Evolutionary conservation across 2,113 vertebrate species (phyloP).

Genomic region (Odobenus rosmarus): DNA sequence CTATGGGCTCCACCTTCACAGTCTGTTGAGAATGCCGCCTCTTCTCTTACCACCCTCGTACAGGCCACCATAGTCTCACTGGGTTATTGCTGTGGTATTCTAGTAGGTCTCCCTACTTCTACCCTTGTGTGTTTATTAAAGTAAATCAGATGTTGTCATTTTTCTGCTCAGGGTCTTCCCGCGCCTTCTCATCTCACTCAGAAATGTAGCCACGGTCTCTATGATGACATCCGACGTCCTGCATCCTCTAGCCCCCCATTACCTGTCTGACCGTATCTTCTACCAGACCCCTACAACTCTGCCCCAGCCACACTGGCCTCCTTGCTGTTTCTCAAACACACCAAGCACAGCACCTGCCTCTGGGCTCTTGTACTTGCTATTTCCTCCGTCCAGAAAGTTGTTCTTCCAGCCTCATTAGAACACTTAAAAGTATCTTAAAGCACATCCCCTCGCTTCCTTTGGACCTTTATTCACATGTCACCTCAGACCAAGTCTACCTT

Average conservation of each 20-base stretch:
- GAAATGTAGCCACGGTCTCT: not conserved
- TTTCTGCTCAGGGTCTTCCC: not conserved
- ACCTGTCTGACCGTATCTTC: not conserved
- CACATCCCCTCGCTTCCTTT: not conserved
- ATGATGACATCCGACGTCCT: not conserved
- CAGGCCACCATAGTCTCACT: not conserved
- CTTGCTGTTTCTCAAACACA: not conserved
- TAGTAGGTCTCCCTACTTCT: not conserved
- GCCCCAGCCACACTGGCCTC: not conserved
- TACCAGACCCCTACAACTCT: not conserved
- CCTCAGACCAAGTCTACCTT: not conserved
- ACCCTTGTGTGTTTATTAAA: not conserved
- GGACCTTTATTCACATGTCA: not conserved
- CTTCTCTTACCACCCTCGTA: not conserved
- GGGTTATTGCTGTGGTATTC: not conserved
- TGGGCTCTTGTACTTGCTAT: not conserved
- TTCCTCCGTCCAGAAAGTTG: not conserved
- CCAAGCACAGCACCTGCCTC: not conserved
- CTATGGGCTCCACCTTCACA: not conserved
- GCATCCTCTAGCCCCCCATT: too few relatives aligned
- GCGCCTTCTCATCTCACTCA: not conserved
- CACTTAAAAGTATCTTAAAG: not conserved
- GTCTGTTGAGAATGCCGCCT: not conserved
- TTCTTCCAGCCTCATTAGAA: not conserved
- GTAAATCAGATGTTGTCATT: not conserved